Conservation (phyloP, 2,113 vertebrate species). For the Ageneiosus marmoratus region DNA sequence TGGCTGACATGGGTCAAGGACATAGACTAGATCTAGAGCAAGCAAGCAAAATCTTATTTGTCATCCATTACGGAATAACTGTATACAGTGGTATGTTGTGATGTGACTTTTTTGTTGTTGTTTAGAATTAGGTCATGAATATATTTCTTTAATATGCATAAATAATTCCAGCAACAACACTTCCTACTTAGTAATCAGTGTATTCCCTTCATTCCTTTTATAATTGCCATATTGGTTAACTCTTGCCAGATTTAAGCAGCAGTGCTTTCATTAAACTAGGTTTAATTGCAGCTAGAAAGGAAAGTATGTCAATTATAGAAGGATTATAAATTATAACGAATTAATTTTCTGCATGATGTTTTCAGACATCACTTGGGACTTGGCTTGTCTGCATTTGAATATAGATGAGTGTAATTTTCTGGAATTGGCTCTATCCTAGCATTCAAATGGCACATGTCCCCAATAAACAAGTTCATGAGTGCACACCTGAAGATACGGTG, state of each 20-base stretch:
- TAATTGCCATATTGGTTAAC: neutral
- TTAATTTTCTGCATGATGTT: neutral
- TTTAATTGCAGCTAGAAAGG: neutral
- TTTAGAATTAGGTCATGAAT: neutral
- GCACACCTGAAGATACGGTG: neutral
- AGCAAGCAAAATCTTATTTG: constrained; percentile 17
- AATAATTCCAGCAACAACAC: neutral
- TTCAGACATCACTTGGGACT: neutral
- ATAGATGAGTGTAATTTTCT: neutral
- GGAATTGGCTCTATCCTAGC: neutral
- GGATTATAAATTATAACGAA: neutral
- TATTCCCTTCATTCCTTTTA: neutral
- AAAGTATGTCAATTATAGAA: neutral
- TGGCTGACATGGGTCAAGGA: constrained; percentile 37
- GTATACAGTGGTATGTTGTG: neutral
- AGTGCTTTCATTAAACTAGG: neutral
- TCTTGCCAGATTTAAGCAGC: neutral
- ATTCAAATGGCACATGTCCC: neutral
- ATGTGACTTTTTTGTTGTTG: neutral
- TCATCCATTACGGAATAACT: neutral
- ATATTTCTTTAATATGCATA: neutral
- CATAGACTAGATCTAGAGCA: constrained; percentile 29
- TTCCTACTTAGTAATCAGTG: neutral
- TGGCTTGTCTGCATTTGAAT: neutral
- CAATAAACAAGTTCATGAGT: constrained; percentile 17